phyloP scores from a whole-genome alignment of 2,797 vertebrate species.

The Gambusia yucatana region DNA sequence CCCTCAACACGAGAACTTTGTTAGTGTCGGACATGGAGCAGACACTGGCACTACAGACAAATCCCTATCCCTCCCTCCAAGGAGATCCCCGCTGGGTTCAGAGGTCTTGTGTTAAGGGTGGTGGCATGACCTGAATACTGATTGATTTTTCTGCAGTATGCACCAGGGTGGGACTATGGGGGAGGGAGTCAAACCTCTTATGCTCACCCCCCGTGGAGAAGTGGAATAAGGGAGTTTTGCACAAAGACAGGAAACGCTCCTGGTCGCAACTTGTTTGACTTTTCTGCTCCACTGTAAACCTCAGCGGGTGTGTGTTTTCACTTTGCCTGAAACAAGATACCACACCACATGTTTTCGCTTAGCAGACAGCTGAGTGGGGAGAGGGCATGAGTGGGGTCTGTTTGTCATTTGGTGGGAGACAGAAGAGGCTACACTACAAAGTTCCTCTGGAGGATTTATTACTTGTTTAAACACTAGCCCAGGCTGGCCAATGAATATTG shows the following conservation, averaged over 20 bases:
- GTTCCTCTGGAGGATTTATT: slow-evolving; percentile 46
- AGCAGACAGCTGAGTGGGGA: slow-evolving; percentile 63
- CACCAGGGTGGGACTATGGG: slow-evolving; percentile 13
- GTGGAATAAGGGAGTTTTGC: slow-evolving; percentile 38
- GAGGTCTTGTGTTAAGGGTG: slow-evolving; percentile 64
- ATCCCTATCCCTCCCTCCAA: slow-evolving; percentile 64
- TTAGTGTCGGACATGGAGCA: slow-evolving; percentile 64
- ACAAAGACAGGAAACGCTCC: slow-evolving; percentile 21
- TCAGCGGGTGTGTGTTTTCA: slow-evolving; percentile 55
- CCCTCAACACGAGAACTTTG: slow-evolving; percentile 62
- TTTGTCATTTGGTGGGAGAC: slow-evolving; percentile 44
- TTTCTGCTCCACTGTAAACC: slow-evolving; percentile 18
- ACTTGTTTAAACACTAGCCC: slow-evolving; percentile 21
- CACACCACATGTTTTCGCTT: slow-evolving; percentile 67
- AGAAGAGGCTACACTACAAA: slow-evolving; percentile 15
- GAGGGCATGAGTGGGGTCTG: slow-evolving; percentile 49
- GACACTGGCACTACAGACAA: slow-evolving; percentile 56
- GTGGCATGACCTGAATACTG: slow-evolving; percentile 67
- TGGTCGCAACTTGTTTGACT: slow-evolving; percentile 52
- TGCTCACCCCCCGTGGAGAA: slow-evolving; percentile 28
- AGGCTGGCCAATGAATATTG: slow-evolving; percentile 1
- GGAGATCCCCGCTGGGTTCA: slow-evolving; percentile 57
- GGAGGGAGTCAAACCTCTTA: slow-evolving; percentile 61
- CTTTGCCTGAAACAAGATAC: slow-evolving; percentile 71
- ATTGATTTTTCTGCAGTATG: slow-evolving; percentile 71